These are phyloP conservation scores for Ephydatia muelleri DNA, from an alignment of 37 sponge, comb jelly and placozoan genomes.

Conservation along the genomic window DNA sequence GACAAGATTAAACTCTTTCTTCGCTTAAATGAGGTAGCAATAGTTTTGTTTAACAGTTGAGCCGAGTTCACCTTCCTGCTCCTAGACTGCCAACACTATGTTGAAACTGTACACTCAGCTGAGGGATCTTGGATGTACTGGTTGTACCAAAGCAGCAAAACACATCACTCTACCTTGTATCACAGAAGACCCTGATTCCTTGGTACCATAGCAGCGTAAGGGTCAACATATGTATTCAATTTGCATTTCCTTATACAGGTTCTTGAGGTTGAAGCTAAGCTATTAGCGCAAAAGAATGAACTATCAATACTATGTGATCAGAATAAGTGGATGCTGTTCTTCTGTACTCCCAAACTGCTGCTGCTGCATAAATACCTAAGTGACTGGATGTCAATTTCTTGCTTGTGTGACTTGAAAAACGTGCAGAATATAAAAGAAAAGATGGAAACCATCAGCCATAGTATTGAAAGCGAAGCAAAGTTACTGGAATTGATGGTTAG, in stretches of 20 bases:
- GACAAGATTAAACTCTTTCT: slow-evolving; percentile 42
- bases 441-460: not conserved
- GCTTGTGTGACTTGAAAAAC: not conserved
- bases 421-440: not conserved
- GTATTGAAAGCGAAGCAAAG: not conserved
- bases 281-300: slow-evolving; percentile 45
- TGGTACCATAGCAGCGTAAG: slow-evolving; percentile 3
- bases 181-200: slow-evolving; percentile 16
- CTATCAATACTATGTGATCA: slow-evolving; percentile 34
- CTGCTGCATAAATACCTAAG: slow-evolving; percentile 30
- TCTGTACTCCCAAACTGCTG: slow-evolving; percentile 61
- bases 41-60: not conserved
- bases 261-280: slow-evolving; percentile 11
- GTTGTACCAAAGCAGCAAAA: slow-evolving; percentile 5
- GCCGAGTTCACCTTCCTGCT: not conserved
- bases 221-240: not conserved
- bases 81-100: slow-evolving; percentile 62
- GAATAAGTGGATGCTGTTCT: slow-evolving; percentile 67
- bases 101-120: slow-evolving; percentile 50
- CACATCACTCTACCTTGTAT: slow-evolving; percentile 12
- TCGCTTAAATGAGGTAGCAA: slow-evolving; percentile 20
- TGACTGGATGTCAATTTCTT: not conserved
- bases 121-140: slow-evolving; percentile 60
- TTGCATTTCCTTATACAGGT: slow-evolving; percentile 1
- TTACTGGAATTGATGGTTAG: not conserved